Percentiles rank a stretch among this genome's conserved stretches.
Evolutionary conservation across 2,113 vertebrate species (phyloP).

Genomic region (Callipepla squamata): DNA sequence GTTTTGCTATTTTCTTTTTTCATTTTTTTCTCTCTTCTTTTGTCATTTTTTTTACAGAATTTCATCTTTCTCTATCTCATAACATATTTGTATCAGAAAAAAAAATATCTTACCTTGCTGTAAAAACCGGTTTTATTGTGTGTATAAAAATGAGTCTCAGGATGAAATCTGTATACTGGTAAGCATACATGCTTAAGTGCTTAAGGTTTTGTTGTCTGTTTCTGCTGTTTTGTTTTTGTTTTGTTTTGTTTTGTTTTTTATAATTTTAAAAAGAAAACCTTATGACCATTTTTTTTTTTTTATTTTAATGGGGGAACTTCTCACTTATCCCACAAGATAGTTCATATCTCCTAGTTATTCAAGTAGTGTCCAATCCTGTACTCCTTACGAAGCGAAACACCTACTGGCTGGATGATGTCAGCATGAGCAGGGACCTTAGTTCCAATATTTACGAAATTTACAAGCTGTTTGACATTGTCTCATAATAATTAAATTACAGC

Average conservation of each 20-base stretch:
- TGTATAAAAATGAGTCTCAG: not conserved
- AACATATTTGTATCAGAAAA: not conserved
- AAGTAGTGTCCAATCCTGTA: not conserved
- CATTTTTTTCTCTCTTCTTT: too few species aligned
- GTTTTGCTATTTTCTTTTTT: too few species aligned
- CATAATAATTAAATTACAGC: constrained; percentile 55
- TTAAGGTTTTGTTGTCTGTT: not conserved
- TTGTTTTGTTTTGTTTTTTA: too few species aligned
- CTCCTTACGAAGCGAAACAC: not conserved
- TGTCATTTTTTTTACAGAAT: not conserved
- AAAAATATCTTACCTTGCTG: not conserved
- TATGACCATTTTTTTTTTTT: not conserved
- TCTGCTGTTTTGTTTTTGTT: not conserved
- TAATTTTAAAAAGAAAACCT: not conserved
- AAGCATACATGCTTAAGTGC: not conserved
- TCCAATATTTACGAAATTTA: not conserved
- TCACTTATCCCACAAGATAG: not conserved
- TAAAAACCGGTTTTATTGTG: not conserved
- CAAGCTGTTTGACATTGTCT: constrained; percentile 64
- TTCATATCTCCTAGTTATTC: not conserved
- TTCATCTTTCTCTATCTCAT: not conserved
- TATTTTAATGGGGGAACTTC: not conserved
- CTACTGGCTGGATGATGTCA: not conserved
- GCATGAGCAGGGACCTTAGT: not conserved
- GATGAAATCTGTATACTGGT: not conserved